Percentiles rank a stretch among this genome's conserved stretches.
Conservation (phyloP, 2,113 vertebrate genomes). For the Corydoras sp. region DNA sequence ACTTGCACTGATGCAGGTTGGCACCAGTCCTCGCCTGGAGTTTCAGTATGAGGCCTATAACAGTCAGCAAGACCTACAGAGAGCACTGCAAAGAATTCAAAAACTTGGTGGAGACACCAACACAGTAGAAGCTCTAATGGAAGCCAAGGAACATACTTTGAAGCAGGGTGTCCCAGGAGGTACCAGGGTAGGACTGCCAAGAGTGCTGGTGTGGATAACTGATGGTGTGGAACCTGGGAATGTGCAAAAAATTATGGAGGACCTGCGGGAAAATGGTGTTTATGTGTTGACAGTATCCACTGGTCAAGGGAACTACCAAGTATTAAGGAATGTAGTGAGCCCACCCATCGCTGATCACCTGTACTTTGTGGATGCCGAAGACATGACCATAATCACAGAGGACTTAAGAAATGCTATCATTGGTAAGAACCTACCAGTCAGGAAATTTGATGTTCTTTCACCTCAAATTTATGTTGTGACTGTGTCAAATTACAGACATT, state of each 20-base stretch:
- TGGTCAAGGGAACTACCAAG: constrained; percentile 76
- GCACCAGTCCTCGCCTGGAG: constrained; percentile 76
- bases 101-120: constrained; percentile 90
- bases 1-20: constrained; percentile 84
- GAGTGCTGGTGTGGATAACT: constrained; percentile 91
- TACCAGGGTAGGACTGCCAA: constrained; percentile 72
- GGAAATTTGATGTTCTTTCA: background rate
- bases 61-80: constrained; percentile 54
- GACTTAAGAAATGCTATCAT: constrained; percentile 76
- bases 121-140: constrained; percentile 75
- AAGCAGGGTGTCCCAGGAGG: constrained; percentile 41
- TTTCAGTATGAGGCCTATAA: constrained; percentile 72
- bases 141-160: constrained; percentile 67
- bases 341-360: constrained; percentile 73
- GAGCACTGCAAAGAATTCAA: constrained; percentile 60
- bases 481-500: no score
- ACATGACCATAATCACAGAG: constrained; percentile 79
- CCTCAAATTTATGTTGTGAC: no score
- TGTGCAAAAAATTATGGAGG: constrained; percentile 73
- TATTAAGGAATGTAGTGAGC: constrained; percentile 75
- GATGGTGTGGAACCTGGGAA: constrained; percentile 85
- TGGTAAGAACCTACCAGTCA: constrained; percentile 61
- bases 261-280: constrained; percentile 77
- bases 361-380: constrained; percentile 89
- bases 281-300: constrained; percentile 85